Evolutionary conservation across 2,888 invertebrate species (phyloP).

Genomic region (Amblyjoppa proteus): DNA sequence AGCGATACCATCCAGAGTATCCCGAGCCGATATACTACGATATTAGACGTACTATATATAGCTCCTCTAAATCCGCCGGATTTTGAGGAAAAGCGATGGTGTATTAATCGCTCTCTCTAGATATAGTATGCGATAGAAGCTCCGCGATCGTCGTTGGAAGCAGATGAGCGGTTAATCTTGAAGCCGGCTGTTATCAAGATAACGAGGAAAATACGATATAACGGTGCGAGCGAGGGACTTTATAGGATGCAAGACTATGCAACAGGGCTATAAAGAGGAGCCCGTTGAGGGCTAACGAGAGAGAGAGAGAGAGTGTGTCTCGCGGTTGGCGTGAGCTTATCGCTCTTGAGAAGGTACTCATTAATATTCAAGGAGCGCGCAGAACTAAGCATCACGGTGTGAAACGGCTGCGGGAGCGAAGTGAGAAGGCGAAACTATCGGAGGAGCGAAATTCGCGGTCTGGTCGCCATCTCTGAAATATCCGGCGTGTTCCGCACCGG

Average conservation of each 20-base stretch:
- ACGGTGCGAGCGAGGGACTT: constrained; percentile 28
- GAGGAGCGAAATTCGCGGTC: constrained; percentile 48
- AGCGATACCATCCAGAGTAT: constrained; percentile 54
- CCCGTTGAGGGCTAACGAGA: background rate
- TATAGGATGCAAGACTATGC: constrained; percentile 50
- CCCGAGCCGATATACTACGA: constrained; percentile 16
- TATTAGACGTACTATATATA: background rate
- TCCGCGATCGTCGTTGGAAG: constrained; percentile 23
- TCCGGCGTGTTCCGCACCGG: constrained; percentile 70
- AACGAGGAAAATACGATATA: constrained; percentile 50
- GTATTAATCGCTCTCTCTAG: constrained; percentile 25
- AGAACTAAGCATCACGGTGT: constrained; percentile 12
- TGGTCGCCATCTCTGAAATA: constrained; percentile 76
- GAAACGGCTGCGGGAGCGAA: background rate
- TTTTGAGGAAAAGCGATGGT: constrained; percentile 33
- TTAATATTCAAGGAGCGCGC: constrained; percentile 61
- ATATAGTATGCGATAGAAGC: background rate
- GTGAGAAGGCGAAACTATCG: background rate
- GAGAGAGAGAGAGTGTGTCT: constrained; percentile 33
- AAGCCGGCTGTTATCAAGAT: constrained; percentile 55
- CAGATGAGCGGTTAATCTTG: constrained; percentile 61
- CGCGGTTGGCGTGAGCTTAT: constrained; percentile 55
- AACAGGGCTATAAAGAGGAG: constrained; percentile 14
- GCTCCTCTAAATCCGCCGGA: constrained; percentile 4
- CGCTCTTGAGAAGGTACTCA: constrained; percentile 55